These are phyloP conservation scores for Oryzias curvinotus DNA, from an alignment of 2,113 vertebrate species.

Conservation along the genomic window DNA sequence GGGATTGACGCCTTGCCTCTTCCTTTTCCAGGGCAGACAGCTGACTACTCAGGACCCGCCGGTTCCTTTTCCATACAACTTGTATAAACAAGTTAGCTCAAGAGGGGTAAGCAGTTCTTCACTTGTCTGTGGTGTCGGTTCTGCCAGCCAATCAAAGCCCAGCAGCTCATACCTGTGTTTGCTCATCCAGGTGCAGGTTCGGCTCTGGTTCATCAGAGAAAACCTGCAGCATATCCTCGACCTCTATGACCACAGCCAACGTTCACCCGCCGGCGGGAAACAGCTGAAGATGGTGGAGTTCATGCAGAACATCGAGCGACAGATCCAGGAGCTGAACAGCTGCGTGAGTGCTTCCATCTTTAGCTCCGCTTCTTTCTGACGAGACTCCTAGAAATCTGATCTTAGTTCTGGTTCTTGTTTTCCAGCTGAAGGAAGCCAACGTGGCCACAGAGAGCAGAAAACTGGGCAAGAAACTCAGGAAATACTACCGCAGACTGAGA, in stretches of 20 bases:
- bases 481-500: conserved; percentile 23
- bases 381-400: too few species aligned
- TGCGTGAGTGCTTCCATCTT: conserved; percentile 35
- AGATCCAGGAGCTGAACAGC: background rate
- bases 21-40: conserved; percentile 25
- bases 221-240: conserved; percentile 19
- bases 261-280: conserved; percentile 15
- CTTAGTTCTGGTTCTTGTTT: background rate
- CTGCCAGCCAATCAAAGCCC: background rate
- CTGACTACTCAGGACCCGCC: background rate
- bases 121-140: background rate
- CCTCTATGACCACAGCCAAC: conserved; percentile 21
- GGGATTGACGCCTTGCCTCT: background rate
- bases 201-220: conserved; percentile 47
- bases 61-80: background rate
- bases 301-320: conserved; percentile 5
- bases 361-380: too few species aligned
- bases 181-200: conserved; percentile 16
- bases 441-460: too few species aligned
- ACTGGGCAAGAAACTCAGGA: too few species aligned
- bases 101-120: conserved; percentile 18
- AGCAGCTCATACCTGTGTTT: conserved; percentile 3
- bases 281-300: background rate
- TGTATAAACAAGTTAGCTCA: background rate
- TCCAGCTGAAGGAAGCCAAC: background rate